Percentiles rank a stretch among this genome's conserved stretches.
These are phyloP conservation scores for Ormyrus pomaceus DNA, from an alignment of 2,888 invertebrate species.

Conservation along the genomic window DNA sequence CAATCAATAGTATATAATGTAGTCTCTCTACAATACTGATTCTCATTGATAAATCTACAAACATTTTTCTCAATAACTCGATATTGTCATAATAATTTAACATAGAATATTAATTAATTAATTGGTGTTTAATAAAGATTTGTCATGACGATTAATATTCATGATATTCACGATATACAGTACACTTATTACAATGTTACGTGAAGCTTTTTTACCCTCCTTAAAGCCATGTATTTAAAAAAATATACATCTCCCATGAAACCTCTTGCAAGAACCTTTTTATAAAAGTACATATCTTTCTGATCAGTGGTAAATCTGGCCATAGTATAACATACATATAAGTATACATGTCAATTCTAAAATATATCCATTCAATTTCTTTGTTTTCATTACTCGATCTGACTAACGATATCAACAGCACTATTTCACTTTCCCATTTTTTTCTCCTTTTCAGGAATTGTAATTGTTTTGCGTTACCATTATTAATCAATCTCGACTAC, in stretches of 20 bases:
- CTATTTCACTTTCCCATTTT: slow-evolving; percentile 48
- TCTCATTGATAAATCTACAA: slow-evolving; percentile 29
- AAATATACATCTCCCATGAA: slow-evolving; percentile 50
- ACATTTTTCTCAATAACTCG: slow-evolving; percentile 18
- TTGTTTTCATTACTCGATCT: slow-evolving; percentile 24
- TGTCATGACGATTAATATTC: slow-evolving; percentile 29
- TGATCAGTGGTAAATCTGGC: neutral
- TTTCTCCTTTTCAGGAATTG: neutral
- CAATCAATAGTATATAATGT: slow-evolving; percentile 25
- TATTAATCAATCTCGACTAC: slow-evolving; percentile 28
- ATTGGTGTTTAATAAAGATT: slow-evolving; percentile 48
- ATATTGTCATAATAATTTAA: slow-evolving; percentile 22
- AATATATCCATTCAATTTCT: slow-evolving; percentile 45
- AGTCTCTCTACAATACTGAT: slow-evolving; percentile 20
- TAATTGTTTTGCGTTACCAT: neutral
- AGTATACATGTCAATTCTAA: slow-evolving; percentile 44
- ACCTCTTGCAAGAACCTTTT: slow-evolving; percentile 21
- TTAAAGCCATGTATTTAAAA: slow-evolving; percentile 54
- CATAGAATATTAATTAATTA: slow-evolving; percentile 43
- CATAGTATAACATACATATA: neutral
- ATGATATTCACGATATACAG: slow-evolving; percentile 27
- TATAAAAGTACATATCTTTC: slow-evolving; percentile 29
- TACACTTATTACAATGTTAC: slow-evolving; percentile 34
- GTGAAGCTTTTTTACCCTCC: slow-evolving; percentile 17
- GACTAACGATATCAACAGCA: slow-evolving; percentile 35